Evolutionary conservation across 92 coral and sea anemone species (phyloP).

Genomic region (Bergia sp.): DNA sequence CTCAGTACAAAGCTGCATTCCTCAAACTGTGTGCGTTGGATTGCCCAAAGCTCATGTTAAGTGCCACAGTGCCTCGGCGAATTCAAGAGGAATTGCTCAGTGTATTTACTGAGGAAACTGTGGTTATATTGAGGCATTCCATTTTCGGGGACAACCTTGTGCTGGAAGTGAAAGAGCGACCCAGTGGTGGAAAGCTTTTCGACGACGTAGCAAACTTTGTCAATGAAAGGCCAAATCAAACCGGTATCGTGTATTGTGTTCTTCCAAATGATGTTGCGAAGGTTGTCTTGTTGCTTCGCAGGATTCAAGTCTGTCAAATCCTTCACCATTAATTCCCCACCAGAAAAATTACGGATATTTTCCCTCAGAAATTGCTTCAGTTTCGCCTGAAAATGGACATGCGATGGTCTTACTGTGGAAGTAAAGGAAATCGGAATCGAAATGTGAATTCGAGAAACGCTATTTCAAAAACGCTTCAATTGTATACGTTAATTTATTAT

Average conservation of each 20-base stretch:
- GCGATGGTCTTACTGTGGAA: constrained; percentile 7
- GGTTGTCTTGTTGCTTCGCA: neutral
- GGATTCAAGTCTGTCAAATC: neutral
- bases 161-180: neutral
- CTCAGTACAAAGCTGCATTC: constrained; percentile 39
- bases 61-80: constrained; percentile 48
- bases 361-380: neutral
- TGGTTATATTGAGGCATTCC: neutral
- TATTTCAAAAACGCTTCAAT: too few species aligned
- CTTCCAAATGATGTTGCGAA: constrained; percentile 11
- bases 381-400: neutral
- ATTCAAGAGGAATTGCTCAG: neutral
- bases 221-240: neutral
- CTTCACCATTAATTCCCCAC: neutral
- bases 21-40: neutral
- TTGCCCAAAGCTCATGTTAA: constrained; percentile 41
- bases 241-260: constrained; percentile 18
- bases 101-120: neutral
- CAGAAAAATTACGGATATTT: neutral
- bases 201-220: neutral
- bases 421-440: neutral
- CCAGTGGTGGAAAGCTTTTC: neutral
- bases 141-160: constrained; percentile 11
- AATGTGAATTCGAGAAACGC: neutral
- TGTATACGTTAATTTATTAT: too few species aligned